Base-by-base conservation (phyloP, 2,888 invertebrate species). In the Oligia fasciuncula region DNA sequence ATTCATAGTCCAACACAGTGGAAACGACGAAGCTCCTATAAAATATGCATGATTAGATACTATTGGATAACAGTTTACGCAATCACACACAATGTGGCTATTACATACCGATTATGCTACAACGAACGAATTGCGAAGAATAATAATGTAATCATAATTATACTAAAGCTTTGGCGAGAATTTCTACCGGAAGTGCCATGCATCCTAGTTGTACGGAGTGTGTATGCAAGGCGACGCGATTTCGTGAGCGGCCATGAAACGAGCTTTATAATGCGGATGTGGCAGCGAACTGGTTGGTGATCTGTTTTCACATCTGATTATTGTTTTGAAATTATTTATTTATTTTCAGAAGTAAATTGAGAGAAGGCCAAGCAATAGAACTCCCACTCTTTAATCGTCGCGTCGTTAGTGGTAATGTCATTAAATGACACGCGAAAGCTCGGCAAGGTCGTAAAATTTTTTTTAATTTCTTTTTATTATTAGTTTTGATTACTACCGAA, bases 131-230 rank as follows among this genome's bases (percentile, higher is more conserved):
- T 67, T 54, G 17, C 35, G 46, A n/a, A 60, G 54, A 84, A 87
- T 87, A 77, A 67, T 84, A 87, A 77, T 79, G 69, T 43, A 17
- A 73, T 78, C 67, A 75, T 68, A 74, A 79, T 49, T 11, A 49
- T 78, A 84, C 73, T 67, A 40, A 77, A 86, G 75, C 81, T 84
- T 83, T 83, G 77, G 73, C 77, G 83, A 87, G 88, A 92, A 91
- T 94, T 94, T 94, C 92, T 93, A 93, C 93, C 93, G 94, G 93
- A 94, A 94, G 89, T 90, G 80, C 80, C 81, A 89, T 79, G 85
- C 90, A 90, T 90, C 85, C 85, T 81, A 90, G 80, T 71, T 75
- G 81, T 81, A 86, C 81, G 84, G 84, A 85, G 70, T 79, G 81
- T 85, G 84, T 87, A 81, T 79, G 88, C 88, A 91, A 91, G 89